phyloP scores from a whole-genome alignment of 2,888 invertebrate species.

The Bedellia somnulentella region DNA sequence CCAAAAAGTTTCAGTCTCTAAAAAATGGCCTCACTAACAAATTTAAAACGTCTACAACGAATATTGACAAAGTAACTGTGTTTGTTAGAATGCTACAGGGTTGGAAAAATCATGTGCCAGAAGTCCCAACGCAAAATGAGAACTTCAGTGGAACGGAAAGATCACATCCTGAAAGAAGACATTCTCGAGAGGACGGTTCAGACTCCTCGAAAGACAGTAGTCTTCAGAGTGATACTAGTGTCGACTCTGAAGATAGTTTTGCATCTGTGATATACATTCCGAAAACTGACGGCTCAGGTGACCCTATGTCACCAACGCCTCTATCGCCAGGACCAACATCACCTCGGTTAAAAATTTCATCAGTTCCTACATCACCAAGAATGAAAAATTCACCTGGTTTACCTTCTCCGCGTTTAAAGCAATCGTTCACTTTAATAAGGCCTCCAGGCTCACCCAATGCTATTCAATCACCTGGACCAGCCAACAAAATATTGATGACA shows the following conservation, averaged over 20 bases:
- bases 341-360: slow-evolving; percentile 65
- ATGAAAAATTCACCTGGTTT: slow-evolving; percentile 71
- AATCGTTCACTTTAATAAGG: slow-evolving; percentile 64
- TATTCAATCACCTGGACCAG: slow-evolving; percentile 46
- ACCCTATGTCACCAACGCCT: slow-evolving; percentile 62
- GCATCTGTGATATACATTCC: slow-evolving; percentile 91
- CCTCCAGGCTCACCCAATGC: slow-evolving; percentile 63
- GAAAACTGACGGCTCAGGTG: slow-evolving; percentile 69
- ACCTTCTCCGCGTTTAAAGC: slow-evolving; percentile 67
- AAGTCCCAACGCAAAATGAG: slow-evolving; percentile 47
- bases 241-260: slow-evolving; percentile 92
- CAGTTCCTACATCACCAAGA: slow-evolving; percentile 77
- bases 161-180: slow-evolving; percentile 65
- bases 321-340: slow-evolving; percentile 66
- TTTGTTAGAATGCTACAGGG: slow-evolving; percentile 85
- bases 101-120: slow-evolving; percentile 64
- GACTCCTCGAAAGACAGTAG: slow-evolving; percentile 88
- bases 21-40: slow-evolving; percentile 83
- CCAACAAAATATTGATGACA: slow-evolving; percentile 60
- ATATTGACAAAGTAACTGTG: slow-evolving; percentile 81
- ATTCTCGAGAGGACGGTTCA: slow-evolving; percentile 85
- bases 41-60: slow-evolving; percentile 80
- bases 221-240: slow-evolving; percentile 90
- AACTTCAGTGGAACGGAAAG: slow-evolving; percentile 45
- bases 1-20: slow-evolving; percentile 75